phyloP scores from a whole-genome alignment of 1,140 invertebrate genomes.

The Amyelois transitella region DNA sequence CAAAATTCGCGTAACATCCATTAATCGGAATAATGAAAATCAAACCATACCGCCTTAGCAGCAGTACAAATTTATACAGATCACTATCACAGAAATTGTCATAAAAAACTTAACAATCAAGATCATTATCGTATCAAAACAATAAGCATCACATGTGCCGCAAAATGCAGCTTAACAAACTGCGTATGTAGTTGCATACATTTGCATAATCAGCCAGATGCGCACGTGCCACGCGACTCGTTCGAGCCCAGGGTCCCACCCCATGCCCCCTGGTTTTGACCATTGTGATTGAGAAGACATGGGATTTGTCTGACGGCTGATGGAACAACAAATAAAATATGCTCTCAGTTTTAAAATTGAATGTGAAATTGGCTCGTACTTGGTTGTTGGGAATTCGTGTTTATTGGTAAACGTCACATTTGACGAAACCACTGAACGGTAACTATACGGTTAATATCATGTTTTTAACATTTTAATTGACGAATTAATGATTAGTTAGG shows the following conservation, averaged over 20 bases:
- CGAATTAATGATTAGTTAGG: no score
- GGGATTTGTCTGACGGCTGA: neutral
- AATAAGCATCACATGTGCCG: neutral
- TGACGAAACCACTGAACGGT: no score
- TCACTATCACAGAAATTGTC: no score
- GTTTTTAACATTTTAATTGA: no score
- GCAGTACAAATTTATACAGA: neutral
- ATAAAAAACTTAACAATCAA: neutral
- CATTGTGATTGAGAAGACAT: constrained; percentile 11
- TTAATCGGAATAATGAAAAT: no score
- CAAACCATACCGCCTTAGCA: neutral
- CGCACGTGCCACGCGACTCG: constrained; percentile 38
- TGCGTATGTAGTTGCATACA: constrained; percentile 19
- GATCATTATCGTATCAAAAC: neutral
- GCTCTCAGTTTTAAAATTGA: neutral
- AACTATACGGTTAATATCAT: no score
- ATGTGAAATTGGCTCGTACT: no score
- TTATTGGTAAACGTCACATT: no score
- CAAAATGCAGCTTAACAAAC: neutral
- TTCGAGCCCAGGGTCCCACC: constrained; percentile 12
- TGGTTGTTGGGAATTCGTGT: no score
- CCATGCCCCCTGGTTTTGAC: constrained; percentile 16
- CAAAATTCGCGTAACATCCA: no score
- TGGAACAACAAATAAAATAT: neutral
- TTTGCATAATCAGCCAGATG: constrained; percentile 54